These are phyloP conservation scores for Prenolepis imparis DNA, from an alignment of 2,888 invertebrate genomes.

Conservation along the genomic window DNA sequence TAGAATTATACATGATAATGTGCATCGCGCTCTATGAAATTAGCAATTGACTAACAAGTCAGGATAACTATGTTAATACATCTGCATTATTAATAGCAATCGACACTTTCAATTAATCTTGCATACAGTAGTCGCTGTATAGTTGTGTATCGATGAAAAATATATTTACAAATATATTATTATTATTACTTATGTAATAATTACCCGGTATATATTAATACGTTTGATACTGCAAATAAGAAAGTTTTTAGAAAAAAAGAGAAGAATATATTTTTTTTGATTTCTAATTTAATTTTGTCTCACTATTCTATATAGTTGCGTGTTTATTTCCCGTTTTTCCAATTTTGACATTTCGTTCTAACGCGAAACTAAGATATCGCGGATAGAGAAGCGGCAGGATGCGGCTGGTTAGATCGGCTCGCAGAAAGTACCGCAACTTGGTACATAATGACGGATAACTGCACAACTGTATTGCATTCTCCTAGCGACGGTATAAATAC, in stretches of 20 bases:
- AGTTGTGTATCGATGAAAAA: neutral
- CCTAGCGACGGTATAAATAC: conserved; percentile 35
- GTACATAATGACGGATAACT: conserved; percentile 76
- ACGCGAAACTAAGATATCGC: conserved; percentile 1
- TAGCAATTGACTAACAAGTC: conserved; percentile 29
- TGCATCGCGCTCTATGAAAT: conserved; percentile 7
- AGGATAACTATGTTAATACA: neutral
- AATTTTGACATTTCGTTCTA: neutral
- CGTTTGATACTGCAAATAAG: neutral
- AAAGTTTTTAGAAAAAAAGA: neutral
- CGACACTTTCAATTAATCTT: neutral
- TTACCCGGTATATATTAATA: neutral
- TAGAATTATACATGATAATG: conserved; percentile 30
- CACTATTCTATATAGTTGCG: neutral
- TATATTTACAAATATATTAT: neutral
- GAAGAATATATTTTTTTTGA: neutral
- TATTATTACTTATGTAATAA: neutral
- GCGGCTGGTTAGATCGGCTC: conserved; percentile 53
- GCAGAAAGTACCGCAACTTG: conserved; percentile 76
- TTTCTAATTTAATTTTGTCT: neutral
- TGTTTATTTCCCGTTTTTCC: neutral
- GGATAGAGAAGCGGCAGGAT: conserved; percentile 28
- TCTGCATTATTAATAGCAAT: conserved; percentile 22
- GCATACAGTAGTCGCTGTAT: neutral
- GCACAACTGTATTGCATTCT: conserved; percentile 68